These are phyloP conservation scores for Macrotus californicus DNA, from an alignment of 2,113 vertebrate species.

Conservation along the genomic window DNA sequence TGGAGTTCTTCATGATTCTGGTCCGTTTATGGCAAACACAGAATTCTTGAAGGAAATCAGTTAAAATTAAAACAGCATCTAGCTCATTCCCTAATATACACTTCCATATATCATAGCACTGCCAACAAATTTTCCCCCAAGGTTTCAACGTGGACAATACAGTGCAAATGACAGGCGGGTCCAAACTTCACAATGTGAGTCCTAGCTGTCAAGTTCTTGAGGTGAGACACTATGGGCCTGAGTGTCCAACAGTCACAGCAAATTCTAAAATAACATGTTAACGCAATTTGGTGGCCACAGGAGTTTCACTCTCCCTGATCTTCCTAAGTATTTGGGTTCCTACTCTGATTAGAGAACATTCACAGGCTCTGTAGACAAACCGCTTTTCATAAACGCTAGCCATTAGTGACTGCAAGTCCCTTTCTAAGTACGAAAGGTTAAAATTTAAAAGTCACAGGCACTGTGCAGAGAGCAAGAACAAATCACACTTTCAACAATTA, in stretches of 20 bases:
- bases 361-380: not conserved
- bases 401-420: not conserved
- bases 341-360: not conserved
- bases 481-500: not conserved
- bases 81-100: not conserved
- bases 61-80: not conserved
- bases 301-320: not conserved
- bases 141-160: not conserved
- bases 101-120: not conserved
- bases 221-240: not conserved
- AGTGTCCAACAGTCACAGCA: not conserved
- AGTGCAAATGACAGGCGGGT: not conserved
- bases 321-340: not conserved
- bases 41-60: not conserved
- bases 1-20: not conserved
- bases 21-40: not conserved
- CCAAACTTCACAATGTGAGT: not conserved
- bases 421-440: not conserved
- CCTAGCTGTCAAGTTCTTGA: not conserved
- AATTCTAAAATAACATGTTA: not conserved
- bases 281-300: not conserved
- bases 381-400: not conserved
- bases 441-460: not conserved
- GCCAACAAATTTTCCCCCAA: not conserved
- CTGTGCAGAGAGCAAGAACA: not conserved